phyloP scores from a whole-genome alignment of 1,140 invertebrate genomes.

The Calliphora vicina region DNA sequence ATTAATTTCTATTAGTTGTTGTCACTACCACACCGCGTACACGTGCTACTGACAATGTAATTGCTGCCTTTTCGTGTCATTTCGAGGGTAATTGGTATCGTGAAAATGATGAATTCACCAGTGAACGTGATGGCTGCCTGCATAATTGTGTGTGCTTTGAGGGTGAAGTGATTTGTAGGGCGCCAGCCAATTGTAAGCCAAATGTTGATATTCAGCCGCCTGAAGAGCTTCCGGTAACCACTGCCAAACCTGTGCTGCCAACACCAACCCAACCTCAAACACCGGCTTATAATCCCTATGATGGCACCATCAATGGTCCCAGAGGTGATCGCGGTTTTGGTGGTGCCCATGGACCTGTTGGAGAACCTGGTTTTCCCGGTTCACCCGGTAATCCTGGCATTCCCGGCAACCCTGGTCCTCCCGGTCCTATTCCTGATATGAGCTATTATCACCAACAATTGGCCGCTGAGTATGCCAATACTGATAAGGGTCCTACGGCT shows the following conservation, averaged over 20 bases:
- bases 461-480: constrained; percentile 69
- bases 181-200: constrained; percentile 16
- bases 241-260: constrained; percentile 38
- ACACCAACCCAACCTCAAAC: constrained; percentile 42
- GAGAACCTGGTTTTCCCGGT: constrained; percentile 71
- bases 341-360: constrained; percentile 70
- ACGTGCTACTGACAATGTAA: constrained; percentile 10
- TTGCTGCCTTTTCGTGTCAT: constrained; percentile 60
- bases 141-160: constrained; percentile 68
- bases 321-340: constrained; percentile 58
- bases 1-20: not conserved
- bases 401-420: constrained; percentile 74
- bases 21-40: not conserved
- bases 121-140: constrained; percentile 71
- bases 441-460: constrained; percentile 73
- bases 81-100: constrained; percentile 67
- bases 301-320: constrained; percentile 17
- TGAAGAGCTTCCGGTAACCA: constrained; percentile 27
- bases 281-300: constrained; percentile 44
- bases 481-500: constrained; percentile 77
- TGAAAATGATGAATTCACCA: constrained; percentile 58
- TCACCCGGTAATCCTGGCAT: constrained; percentile 76
- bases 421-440: constrained; percentile 79
- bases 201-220: constrained; percentile 43
- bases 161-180: constrained; percentile 68